These are phyloP conservation scores for Pygoscelis antarcticus DNA, from an alignment of 2,113 vertebrate genomes.

Conservation along the genomic window DNA sequence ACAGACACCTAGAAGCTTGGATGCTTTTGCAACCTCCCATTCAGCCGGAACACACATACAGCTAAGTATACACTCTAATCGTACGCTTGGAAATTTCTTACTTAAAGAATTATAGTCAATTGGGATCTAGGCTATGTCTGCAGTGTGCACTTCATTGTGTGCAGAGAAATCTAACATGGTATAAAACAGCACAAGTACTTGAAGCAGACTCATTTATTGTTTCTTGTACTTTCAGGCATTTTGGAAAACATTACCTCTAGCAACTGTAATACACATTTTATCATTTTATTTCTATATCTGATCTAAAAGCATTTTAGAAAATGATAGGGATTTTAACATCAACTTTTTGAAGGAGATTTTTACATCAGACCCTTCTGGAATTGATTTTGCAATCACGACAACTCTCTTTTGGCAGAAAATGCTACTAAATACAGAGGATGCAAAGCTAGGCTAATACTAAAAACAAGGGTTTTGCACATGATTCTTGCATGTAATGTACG, in stretches of 20 bases:
- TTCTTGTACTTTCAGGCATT: neutral
- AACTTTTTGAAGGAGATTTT: neutral
- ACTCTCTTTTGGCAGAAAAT: neutral
- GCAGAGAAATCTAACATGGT: neutral
- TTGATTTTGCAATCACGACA: neutral
- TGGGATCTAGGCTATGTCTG: neutral
- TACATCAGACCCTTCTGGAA: neutral
- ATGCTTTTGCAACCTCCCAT: neutral
- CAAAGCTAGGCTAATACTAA: neutral
- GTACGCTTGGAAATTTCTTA: neutral
- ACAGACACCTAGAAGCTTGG: neutral
- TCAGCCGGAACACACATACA: neutral
- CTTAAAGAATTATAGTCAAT: neutral
- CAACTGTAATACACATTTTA: neutral
- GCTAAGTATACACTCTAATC: neutral
- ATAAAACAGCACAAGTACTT: neutral
- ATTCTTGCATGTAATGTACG: neutral
- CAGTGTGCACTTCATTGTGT: neutral
- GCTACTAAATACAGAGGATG: neutral
- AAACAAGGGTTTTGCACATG: accelerated
- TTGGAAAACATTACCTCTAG: neutral
- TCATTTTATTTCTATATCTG: neutral
- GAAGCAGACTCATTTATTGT: neutral
- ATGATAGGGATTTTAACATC: neutral
- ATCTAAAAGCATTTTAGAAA: neutral